phyloP scores from a whole-genome alignment of 92 coral and sea anemone genomes.

The Chrysogorgia sp. region DNA sequence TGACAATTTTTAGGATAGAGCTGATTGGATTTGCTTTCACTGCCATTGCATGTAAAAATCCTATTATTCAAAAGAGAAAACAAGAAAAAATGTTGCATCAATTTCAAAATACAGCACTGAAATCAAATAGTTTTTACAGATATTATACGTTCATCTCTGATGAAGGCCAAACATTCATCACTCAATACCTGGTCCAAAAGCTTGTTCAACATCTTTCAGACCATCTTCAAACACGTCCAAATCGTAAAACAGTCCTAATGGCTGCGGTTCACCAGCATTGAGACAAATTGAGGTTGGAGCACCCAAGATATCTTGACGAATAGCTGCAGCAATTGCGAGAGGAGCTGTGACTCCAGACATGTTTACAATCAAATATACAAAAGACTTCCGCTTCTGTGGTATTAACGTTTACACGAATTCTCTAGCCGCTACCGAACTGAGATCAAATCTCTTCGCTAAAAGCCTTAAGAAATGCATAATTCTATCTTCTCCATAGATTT shows the following conservation, averaged over 20 bases:
- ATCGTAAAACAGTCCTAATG: slow-evolving; percentile 83
- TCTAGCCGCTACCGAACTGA: too few relatives aligned
- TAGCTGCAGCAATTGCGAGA: slow-evolving; percentile 66
- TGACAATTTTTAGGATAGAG: slow-evolving; percentile 61
- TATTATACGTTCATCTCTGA: neutral
- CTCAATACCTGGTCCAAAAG: slow-evolving; percentile 77
- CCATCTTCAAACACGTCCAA: slow-evolving; percentile 81
- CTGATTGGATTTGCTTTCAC: slow-evolving; percentile 84
- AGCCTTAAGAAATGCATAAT: too few relatives aligned
- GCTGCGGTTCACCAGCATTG: slow-evolving; percentile 68
- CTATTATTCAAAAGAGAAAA: slow-evolving; percentile 16
- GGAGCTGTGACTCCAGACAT: slow-evolving; percentile 83
- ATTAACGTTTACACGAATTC: too few relatives aligned
- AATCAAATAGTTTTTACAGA: neutral
- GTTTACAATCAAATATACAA: neutral
- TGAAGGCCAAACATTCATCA: too few relatives aligned
- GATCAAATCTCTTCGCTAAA: too few relatives aligned
- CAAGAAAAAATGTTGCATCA: neutral
- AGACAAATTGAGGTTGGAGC: slow-evolving; percentile 54
- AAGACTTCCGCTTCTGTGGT: neutral
- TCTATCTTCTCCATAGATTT: too few relatives aligned
- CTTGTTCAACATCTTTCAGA: slow-evolving; percentile 66
- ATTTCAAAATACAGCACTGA: neutral
- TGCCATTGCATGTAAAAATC: slow-evolving; percentile 76
- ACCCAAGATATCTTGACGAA: slow-evolving; percentile 67